These are phyloP conservation scores for Drosophila paramelanica DNA, from an alignment of 2,888 invertebrate genomes.

Conservation along the genomic window DNA sequence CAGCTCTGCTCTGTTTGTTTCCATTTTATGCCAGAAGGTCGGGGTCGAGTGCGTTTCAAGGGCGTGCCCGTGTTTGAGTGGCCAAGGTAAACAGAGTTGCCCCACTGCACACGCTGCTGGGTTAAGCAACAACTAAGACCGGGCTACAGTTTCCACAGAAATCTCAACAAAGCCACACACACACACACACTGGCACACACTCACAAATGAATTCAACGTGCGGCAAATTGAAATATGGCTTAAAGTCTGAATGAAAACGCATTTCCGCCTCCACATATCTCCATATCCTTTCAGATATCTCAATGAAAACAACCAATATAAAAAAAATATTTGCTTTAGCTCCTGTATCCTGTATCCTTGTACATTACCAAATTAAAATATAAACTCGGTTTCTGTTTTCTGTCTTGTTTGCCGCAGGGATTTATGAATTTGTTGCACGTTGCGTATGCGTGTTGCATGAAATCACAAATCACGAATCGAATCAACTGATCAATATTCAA, in stretches of 20 bases:
- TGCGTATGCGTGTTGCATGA: conserved; percentile 46
- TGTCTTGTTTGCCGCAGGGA: conserved; percentile 33
- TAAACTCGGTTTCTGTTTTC: conserved; percentile 5
- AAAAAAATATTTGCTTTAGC: conserved; percentile 2
- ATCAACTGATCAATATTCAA: conserved; percentile 59
- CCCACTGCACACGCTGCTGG: conserved; percentile 28
- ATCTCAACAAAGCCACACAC: conserved; percentile 32
- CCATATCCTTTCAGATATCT: conserved; percentile 5
- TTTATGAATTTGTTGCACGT: conserved; percentile 34
- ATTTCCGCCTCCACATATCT: conserved; percentile 3
- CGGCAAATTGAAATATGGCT: conserved; percentile 32
- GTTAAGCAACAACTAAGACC: conserved; percentile 55
- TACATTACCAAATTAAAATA: conserved; percentile 45
- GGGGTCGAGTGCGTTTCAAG: conserved; percentile 62
- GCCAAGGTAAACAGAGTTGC: conserved; percentile 49
- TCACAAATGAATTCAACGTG: conserved; percentile 1
- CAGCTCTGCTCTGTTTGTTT: neutral
- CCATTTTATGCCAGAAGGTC: conserved; percentile 39
- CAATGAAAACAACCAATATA: conserved; percentile 2
- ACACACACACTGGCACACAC: conserved; percentile 1
- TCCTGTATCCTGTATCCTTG: neutral
- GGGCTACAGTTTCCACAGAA: conserved; percentile 31
- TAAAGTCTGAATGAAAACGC: conserved; percentile 20
- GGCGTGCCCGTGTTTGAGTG: conserved; percentile 70
- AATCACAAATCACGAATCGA: conserved; percentile 49